Evolutionary conservation across 2,113 vertebrate species (phyloP).

Genomic region (Fulica atra): DNA sequence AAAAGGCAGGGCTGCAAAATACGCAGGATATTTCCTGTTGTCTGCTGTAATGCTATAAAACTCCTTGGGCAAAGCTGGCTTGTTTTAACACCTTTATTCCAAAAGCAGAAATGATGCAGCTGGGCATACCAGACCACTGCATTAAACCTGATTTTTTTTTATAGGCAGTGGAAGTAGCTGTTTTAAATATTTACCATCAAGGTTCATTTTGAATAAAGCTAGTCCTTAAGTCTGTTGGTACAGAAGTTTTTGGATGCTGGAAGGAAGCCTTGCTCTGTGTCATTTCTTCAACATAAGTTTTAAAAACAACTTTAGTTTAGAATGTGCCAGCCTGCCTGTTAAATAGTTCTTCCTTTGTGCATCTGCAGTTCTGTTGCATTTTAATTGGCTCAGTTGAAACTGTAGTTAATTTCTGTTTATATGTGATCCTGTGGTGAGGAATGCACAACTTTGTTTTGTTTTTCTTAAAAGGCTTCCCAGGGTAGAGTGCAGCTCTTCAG

Average conservation of each 20-base stretch:
- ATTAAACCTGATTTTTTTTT: not conserved
- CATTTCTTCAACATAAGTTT: not conserved
- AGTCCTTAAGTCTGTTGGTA: not conserved
- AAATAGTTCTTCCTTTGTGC: not conserved
- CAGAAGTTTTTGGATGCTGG: not conserved
- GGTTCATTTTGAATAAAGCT: not conserved
- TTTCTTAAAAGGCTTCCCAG: not conserved
- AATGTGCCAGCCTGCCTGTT: not conserved
- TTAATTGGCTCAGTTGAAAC: not conserved
- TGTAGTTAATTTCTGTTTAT: not conserved
- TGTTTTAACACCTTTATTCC: not conserved
- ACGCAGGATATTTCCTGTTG: accelerated
- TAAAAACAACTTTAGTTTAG: not conserved
- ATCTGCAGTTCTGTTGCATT: not conserved
- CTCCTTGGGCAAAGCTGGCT: not conserved
- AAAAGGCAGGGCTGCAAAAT: not conserved
- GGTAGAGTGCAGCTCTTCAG: not conserved
- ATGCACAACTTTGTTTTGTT: not conserved
- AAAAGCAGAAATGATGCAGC: not conserved
- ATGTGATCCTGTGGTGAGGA: accelerated
- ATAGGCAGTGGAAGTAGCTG: not conserved
- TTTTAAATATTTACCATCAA: not conserved
- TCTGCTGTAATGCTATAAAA: not conserved
- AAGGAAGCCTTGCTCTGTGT: not conserved
- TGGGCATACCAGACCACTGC: not conserved